These are phyloP conservation scores for Nasonia oneida DNA, from an alignment of 2,888 invertebrate genomes.

Conservation along the genomic window DNA sequence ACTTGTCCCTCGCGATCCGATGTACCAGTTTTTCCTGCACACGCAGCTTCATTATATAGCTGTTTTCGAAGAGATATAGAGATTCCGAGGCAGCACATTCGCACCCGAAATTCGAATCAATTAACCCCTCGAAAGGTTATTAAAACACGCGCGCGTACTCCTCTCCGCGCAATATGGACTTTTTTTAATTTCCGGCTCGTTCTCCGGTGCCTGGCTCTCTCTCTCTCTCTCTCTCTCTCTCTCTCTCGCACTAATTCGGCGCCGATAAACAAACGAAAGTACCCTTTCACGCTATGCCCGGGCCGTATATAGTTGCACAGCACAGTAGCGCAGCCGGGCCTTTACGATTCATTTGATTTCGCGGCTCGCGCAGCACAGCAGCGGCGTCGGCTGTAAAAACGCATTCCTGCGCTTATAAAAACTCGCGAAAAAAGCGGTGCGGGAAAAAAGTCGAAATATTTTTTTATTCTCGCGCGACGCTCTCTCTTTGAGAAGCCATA, in stretches of 20 bases:
- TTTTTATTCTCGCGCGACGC: conserved; percentile 39
- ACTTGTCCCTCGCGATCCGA: no score
- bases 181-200: conserved; percentile 20
- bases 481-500: conserved; percentile 49
- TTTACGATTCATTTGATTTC: conserved; percentile 54
- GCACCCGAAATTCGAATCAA: neutral
- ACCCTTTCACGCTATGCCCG: conserved; percentile 20
- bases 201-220: neutral
- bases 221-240: neutral
- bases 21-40: no score
- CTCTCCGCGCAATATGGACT: neutral
- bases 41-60: no score
- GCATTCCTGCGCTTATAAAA: conserved; percentile 55
- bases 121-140: neutral
- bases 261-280: conserved; percentile 41
- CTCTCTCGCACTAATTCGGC: conserved; percentile 13
- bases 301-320: neutral
- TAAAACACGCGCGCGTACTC: neutral
- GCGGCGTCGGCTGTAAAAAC: conserved; percentile 27
- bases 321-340: neutral
- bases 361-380: neutral
- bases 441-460: conserved; percentile 39
- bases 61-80: neutral
- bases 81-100: no score
- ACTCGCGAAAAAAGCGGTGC: conserved; percentile 13